Percentiles rank a stretch among this genome's conserved stretches.
Evolutionary conservation across 2,113 vertebrate genomes (phyloP).

Genomic region (Taurulus bubalis): DNA sequence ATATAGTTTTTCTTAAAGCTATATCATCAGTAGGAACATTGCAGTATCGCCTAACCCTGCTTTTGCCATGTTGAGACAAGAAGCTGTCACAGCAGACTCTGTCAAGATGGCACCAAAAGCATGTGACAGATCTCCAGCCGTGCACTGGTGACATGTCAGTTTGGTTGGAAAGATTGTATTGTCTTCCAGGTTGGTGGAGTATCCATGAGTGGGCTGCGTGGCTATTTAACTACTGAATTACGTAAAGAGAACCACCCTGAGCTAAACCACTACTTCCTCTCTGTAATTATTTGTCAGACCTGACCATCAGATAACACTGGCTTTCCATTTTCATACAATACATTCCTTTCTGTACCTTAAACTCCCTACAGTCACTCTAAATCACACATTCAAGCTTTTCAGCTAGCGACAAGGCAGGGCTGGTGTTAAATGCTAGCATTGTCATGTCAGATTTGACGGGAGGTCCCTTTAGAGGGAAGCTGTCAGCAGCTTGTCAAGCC

Average conservation of each 20-base stretch:
- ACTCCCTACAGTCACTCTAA: neutral
- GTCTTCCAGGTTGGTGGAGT: neutral
- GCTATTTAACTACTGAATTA: constrained; percentile 44
- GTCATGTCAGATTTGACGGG: constrained; percentile 57
- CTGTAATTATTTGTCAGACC: constrained; percentile 72
- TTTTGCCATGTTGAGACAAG: neutral
- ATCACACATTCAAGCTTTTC: constrained; percentile 25
- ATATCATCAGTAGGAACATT: neutral
- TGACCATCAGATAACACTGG: constrained; percentile 50
- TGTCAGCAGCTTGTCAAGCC: constrained; percentile 36
- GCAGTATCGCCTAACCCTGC: neutral
- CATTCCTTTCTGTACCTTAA: neutral
- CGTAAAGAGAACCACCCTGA: neutral
- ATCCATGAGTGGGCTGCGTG: neutral
- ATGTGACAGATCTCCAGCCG: constrained; percentile 8
- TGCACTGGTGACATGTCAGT: neutral
- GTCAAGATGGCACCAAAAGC: neutral
- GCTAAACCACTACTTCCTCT: neutral
- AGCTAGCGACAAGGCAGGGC: neutral
- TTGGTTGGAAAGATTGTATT: constrained; percentile 29
- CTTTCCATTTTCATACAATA: constrained; percentile 24
- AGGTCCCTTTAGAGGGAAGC: constrained; percentile 24
- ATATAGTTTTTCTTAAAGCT: neutral
- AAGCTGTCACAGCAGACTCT: neutral
- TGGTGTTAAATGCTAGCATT: constrained; percentile 33